phyloP scores from a whole-genome alignment of 2,888 invertebrate genomes.

The Drymonia ruficornis region DNA sequence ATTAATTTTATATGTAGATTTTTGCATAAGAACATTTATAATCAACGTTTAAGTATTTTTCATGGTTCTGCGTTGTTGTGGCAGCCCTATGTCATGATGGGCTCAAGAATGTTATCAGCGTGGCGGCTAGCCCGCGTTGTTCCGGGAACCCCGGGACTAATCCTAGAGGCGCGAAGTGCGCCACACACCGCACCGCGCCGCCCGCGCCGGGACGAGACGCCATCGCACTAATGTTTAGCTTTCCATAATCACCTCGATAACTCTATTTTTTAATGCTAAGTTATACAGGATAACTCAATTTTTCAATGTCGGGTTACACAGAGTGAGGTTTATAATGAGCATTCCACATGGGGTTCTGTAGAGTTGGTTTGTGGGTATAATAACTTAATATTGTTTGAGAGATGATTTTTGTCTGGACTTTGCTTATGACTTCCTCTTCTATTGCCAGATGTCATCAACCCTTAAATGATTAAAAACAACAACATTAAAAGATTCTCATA shows the following conservation, averaged over 20 bases:
- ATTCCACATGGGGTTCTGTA: neutral
- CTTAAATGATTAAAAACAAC: too few species aligned
- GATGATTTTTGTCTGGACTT: too few species aligned
- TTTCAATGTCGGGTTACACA: neutral
- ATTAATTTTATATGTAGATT: too few species aligned
- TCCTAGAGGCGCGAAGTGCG: constrained; percentile 42
- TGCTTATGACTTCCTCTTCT: too few species aligned
- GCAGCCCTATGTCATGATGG: constrained; percentile 8
- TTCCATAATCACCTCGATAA: constrained; percentile 4
- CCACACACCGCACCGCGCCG: constrained; percentile 33
- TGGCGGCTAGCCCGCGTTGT: constrained; percentile 17
- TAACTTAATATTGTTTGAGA: neutral
- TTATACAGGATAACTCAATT: neutral
- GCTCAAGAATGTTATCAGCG: constrained; percentile 43
- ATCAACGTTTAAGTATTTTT: too few species aligned
- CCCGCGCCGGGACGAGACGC: constrained; percentile 16
- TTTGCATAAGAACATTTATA: too few species aligned
- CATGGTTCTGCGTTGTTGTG: constrained; percentile 15
- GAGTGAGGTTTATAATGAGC: neutral
- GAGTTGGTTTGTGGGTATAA: neutral
- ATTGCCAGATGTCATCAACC: too few species aligned
- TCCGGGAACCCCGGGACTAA: constrained; percentile 48
- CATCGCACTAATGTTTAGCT: neutral
- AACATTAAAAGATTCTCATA: too few species aligned
- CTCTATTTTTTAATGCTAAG: constrained; percentile 1